A percentile compares a stretch with the other conserved stretches of the same genome.
Evolutionary conservation across 53 echinoderm and acorn worm genomes (phyloP).

Genomic region (Luidia sarsii): DNA sequence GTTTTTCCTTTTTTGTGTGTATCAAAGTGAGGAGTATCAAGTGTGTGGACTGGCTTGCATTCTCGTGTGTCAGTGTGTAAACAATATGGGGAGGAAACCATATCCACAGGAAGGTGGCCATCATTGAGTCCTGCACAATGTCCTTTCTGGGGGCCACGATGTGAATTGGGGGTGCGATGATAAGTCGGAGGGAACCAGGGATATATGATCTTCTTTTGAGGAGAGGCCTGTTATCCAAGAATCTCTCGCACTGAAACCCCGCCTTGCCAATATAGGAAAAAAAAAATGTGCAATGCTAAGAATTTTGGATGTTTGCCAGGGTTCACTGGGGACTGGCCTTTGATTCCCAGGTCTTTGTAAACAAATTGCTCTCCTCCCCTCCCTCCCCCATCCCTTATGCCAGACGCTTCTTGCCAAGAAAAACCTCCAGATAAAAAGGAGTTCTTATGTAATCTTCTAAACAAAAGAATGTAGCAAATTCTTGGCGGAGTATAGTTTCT

Average conservation of each 20-base stretch:
- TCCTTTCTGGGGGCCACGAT: too few species aligned
- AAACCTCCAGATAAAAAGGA: too few species aligned
- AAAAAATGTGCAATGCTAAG: not conserved
- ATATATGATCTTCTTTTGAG: conserved; percentile 49
- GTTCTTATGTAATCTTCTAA: too few species aligned
- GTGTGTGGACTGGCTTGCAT: not conserved
- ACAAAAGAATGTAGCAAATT: not conserved
- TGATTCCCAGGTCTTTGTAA: not conserved
- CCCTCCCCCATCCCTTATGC: too few species aligned
- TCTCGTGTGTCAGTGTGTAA: conserved; percentile 51
- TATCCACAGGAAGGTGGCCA: conserved; percentile 13
- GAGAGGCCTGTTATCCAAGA: too few species aligned
- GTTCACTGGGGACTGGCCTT: not conserved
- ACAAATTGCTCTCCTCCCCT: not conserved
- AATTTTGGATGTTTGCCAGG: conserved; percentile 11
- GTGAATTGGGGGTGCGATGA: too few species aligned
- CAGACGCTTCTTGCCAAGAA: too few species aligned
- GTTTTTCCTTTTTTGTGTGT: too few species aligned
- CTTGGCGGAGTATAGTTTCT: not conserved
- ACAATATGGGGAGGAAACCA: conserved; percentile 38
- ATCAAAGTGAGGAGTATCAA: conserved; percentile 24
- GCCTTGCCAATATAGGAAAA: too few species aligned
- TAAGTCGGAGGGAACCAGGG: too few species aligned
- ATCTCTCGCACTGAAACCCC: too few species aligned
- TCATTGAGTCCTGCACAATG: conserved; percentile 44